Evolutionary conservation across 1,140 invertebrate species (phyloP).

Genomic region (Ganaspis sp.): DNA sequence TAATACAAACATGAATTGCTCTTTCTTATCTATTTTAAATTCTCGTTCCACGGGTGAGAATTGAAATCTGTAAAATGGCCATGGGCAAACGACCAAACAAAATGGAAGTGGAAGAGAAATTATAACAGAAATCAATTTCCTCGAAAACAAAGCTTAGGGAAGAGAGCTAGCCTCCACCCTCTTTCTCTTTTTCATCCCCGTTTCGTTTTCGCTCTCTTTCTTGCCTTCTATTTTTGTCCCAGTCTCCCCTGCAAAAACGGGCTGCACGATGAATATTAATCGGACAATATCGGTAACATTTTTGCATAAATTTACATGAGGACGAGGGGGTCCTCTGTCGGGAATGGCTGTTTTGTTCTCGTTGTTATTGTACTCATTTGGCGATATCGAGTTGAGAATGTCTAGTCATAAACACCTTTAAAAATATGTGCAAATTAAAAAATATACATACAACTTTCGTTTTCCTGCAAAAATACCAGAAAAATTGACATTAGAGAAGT

Average conservation of each 20-base stretch:
- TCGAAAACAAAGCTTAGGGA: slow-evolving; percentile 42
- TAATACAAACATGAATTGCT: neutral
- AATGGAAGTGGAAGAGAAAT: slow-evolving; percentile 9
- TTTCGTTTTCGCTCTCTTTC: slow-evolving; percentile 32
- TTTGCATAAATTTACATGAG: slow-evolving; percentile 67
- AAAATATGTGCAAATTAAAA: slow-evolving; percentile 34
- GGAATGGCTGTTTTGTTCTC: slow-evolving; percentile 30
- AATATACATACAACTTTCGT: neutral
- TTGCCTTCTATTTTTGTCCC: slow-evolving; percentile 37
- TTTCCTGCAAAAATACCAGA: no score
- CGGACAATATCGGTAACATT: slow-evolving; percentile 66
- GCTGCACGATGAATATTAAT: slow-evolving; percentile 66
- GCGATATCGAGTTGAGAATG: slow-evolving; percentile 40
- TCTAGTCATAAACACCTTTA: slow-evolving; percentile 48
- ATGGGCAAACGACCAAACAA: slow-evolving; percentile 23
- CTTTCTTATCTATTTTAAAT: slow-evolving; percentile 2
- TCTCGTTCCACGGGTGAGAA: slow-evolving; percentile 18
- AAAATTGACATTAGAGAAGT: no score
- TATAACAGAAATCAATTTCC: slow-evolving; percentile 48
- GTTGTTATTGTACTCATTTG: slow-evolving; percentile 34
- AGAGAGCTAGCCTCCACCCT: slow-evolving; percentile 26
- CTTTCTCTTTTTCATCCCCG: slow-evolving; percentile 31
- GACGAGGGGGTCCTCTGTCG: slow-evolving; percentile 29
- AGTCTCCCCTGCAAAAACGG: slow-evolving; percentile 23
- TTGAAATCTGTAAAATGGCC: slow-evolving; percentile 22